phyloP scores from a whole-genome alignment of 2,888 invertebrate genomes.

The Myopa testacea region DNA sequence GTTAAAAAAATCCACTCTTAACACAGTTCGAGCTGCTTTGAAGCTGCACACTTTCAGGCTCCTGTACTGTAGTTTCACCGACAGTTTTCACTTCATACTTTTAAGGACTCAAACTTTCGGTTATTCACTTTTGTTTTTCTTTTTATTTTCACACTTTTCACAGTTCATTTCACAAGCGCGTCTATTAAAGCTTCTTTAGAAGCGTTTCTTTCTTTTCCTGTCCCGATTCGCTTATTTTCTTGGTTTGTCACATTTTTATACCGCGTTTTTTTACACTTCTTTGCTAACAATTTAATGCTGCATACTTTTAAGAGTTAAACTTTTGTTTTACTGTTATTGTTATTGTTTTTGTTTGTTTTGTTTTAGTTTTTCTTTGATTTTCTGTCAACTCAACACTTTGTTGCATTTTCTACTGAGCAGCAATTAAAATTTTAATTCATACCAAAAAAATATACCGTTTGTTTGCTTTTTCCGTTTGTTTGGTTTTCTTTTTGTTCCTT shows the following conservation, averaged over 20 bases:
- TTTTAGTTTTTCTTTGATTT: slow-evolving; percentile 17
- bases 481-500: too few species aligned
- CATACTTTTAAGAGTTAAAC: too few species aligned
- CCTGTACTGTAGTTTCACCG: slow-evolving; percentile 3
- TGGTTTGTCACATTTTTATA: neutral
- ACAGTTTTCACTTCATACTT: neutral
- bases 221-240: neutral
- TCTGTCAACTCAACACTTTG: neutral
- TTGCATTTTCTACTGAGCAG: too few species aligned
- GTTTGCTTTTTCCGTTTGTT: too few species aligned
- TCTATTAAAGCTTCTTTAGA: neutral
- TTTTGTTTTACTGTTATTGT: slow-evolving; percentile 2
- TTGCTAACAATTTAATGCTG: neutral
- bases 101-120: neutral
- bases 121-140: neutral
- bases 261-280: slow-evolving; percentile 10
- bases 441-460: too few species aligned
- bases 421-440: too few species aligned
- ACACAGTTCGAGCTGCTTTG: too few species aligned
- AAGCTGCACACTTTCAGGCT: neutral
- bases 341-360: slow-evolving; percentile 5
- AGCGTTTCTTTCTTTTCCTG: slow-evolving; percentile 4
- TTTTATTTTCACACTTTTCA: neutral
- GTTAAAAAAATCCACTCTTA: neutral
- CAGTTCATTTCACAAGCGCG: neutral